Evolutionary conservation across 2,113 vertebrate species (phyloP), one percentile per base, ranked within the genome.

Genomic region (Rafetus swinhoei): DNA sequence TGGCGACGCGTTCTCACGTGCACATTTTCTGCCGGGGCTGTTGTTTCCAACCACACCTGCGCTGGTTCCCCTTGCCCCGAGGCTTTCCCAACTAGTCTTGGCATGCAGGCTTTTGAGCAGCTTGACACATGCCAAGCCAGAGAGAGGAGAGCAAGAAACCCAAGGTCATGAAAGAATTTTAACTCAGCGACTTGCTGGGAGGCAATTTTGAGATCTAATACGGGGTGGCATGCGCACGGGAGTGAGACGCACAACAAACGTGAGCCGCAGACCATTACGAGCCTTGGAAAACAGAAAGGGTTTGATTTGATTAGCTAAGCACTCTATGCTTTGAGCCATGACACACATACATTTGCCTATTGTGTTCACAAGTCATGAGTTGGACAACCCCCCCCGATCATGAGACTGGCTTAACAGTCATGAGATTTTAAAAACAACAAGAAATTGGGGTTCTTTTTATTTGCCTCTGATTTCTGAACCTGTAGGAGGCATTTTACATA

Each of bases 11-110:
- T 45, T 79, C 81, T 87, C 96, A 82, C n/a, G 21, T 74, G 90
- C 96, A 87, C 90, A 85, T 88, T 96, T 89, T 32, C 90, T 56
- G n/a, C 84, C n/a, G 35, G 55, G 2, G 22, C 74, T 59, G 5
- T 9, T 60, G 82, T 81, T 96, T 79, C 95, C 92, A 25, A n/a
- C 57, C 97, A 90, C 96, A 97, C 86, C 97, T 97, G 96, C 94
- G 82, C 89, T 74, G 39, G 81, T 14, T 88, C 81, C 57, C 60
- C 0, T 25, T 6, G 19, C 92, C 94, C 86, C 2, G 6, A 81
- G 95, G 89, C 82, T 56, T 5, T 3, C 4, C 55, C 50, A 29
- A 7, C 90, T 4, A 69, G 96, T 76, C 1, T 2, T 1, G 1
- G 90, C 97, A 84, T 27, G 96, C 2, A 3, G 83, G 72, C 3